A percentile compares a stretch with the other conserved stretches of the same genome.
These are phyloP conservation scores for Ameiurus melas DNA, from an alignment of 2,113 vertebrate genomes.

Conservation along the genomic window DNA sequence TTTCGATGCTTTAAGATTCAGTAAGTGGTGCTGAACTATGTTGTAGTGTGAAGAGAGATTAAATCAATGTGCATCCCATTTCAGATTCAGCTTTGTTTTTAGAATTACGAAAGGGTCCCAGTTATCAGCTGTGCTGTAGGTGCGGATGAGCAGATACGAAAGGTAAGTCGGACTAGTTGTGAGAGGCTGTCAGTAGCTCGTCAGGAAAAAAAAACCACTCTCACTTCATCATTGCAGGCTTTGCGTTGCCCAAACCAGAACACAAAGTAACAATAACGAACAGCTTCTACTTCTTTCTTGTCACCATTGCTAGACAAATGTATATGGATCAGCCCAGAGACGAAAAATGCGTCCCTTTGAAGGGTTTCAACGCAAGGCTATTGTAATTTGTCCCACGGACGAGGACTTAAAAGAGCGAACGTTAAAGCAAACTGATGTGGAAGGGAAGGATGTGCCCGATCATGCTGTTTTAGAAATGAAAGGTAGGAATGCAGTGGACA, in stretches of 20 bases:
- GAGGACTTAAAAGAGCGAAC: constrained; percentile 92
- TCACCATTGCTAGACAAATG: constrained; percentile 89
- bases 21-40: background rate
- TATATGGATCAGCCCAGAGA: constrained; percentile 95
- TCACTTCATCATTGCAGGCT: constrained; percentile 69
- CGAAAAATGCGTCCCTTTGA: constrained; percentile 98
- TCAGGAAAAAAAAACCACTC: constrained; percentile 68
- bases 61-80: background rate
- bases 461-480: constrained; percentile 97
- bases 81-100: background rate
- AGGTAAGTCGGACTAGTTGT: constrained; percentile 72
- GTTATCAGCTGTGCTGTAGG: background rate
- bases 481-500: constrained; percentile 84
- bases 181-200: constrained; percentile 74
- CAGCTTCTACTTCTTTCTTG: constrained; percentile 79
- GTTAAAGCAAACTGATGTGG: constrained; percentile 91
- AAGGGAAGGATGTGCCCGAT: constrained; percentile 95
- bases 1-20: background rate
- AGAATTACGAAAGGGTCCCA: constrained; percentile 27
- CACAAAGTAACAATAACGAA: constrained; percentile 66
- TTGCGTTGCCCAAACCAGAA: constrained; percentile 64
- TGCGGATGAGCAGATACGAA: background rate
- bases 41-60: background rate
- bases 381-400: constrained; percentile 95
- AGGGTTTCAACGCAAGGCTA: constrained; percentile 95